A percentile compares a stretch with the other conserved stretches of the same genome.
These are phyloP conservation scores for Eupeodes latifasciatus DNA, from an alignment of 2,888 invertebrate species.

Conservation along the genomic window DNA sequence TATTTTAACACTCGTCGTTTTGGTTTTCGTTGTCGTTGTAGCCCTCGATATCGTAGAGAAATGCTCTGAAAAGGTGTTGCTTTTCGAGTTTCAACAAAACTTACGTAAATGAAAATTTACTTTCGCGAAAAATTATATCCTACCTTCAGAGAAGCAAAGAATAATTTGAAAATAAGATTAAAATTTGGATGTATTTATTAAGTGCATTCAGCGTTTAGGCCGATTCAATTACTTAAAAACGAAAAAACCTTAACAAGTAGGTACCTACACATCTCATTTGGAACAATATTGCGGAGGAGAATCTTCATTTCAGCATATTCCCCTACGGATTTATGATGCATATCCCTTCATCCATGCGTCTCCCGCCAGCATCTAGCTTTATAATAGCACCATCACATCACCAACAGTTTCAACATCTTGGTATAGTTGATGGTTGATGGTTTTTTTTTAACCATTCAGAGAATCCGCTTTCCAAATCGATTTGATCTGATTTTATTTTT, in stretches of 20 bases:
- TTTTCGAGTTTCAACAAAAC: not conserved
- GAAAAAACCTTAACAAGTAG: slow-evolving; percentile 66
- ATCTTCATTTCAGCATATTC: slow-evolving; percentile 1
- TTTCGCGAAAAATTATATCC: not conserved
- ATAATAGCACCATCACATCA: not conserved
- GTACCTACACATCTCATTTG: slow-evolving; percentile 73
- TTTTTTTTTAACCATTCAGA: slow-evolving; percentile 64
- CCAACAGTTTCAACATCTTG: slow-evolving; percentile 22
- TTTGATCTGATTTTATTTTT: slow-evolving; percentile 64
- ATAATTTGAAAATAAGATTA: not conserved
- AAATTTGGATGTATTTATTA: slow-evolving; percentile 33
- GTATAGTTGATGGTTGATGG: slow-evolving; percentile 16
- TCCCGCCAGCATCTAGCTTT: not conserved
- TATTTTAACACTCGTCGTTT: not conserved
- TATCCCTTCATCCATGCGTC: slow-evolving; percentile 18
- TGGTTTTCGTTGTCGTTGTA: too few species aligned
- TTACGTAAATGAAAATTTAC: slow-evolving; percentile 29
- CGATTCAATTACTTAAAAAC: slow-evolving; percentile 56
- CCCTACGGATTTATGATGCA: slow-evolving; percentile 58
- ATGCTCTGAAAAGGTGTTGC: slow-evolving; percentile 18
- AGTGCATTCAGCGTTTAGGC: slow-evolving; percentile 69
- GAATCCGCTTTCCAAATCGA: slow-evolving; percentile 68
- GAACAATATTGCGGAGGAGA: slow-evolving; percentile 63
- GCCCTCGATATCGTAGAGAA: not conserved
- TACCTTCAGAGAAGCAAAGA: too few species aligned